Conservation (phyloP, 2,797 vertebrate species). For the Cyclopterus lumpus region DNA sequence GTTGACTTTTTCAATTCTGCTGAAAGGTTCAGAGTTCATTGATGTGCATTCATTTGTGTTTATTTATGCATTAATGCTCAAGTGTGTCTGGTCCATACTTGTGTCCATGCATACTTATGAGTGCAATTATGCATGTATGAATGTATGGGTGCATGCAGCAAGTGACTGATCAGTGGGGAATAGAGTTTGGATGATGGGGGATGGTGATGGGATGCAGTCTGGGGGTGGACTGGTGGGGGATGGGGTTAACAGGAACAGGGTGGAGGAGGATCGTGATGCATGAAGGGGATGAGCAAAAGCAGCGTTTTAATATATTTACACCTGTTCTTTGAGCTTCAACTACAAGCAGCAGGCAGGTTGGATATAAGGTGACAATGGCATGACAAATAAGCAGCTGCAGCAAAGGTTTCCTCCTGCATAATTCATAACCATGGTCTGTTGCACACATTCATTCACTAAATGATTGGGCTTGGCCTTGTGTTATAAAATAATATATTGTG, state of each 20-base stretch:
- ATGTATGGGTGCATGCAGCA: slow-evolving; percentile 34
- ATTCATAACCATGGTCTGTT: slow-evolving; percentile 59
- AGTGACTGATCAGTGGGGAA: slow-evolving; percentile 61
- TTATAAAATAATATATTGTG: slow-evolving; percentile 34
- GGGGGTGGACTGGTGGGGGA: slow-evolving; percentile 57
- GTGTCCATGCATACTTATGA: slow-evolving; percentile 38
- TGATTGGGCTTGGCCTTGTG: slow-evolving; percentile 30
- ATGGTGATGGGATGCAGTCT: slow-evolving; percentile 62
- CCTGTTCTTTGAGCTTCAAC: slow-evolving; percentile 18
- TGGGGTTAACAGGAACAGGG: slow-evolving; percentile 41
- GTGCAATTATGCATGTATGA: slow-evolving; percentile 55
- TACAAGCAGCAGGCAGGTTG: slow-evolving; percentile 23
- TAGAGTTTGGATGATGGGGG: slow-evolving; percentile 61
- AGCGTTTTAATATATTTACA: slow-evolving; percentile 19
- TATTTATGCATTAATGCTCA: slow-evolving; percentile 15
- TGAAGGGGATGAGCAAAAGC: slow-evolving; percentile 19
- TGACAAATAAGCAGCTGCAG: slow-evolving; percentile 52
- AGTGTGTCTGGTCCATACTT: not conserved
- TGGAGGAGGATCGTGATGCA: slow-evolving; percentile 37
- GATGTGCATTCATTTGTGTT: slow-evolving; percentile 1
- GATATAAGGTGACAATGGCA: slow-evolving; percentile 41
- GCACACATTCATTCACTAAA: slow-evolving; percentile 43
- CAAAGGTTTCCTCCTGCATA: slow-evolving; percentile 51
- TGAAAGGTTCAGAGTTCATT: slow-evolving; percentile 6
- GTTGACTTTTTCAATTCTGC: slow-evolving; percentile 3